Evolutionary conservation across 1,140 invertebrate species (phyloP).

Genomic region (Anadara kagoshimensis): DNA sequence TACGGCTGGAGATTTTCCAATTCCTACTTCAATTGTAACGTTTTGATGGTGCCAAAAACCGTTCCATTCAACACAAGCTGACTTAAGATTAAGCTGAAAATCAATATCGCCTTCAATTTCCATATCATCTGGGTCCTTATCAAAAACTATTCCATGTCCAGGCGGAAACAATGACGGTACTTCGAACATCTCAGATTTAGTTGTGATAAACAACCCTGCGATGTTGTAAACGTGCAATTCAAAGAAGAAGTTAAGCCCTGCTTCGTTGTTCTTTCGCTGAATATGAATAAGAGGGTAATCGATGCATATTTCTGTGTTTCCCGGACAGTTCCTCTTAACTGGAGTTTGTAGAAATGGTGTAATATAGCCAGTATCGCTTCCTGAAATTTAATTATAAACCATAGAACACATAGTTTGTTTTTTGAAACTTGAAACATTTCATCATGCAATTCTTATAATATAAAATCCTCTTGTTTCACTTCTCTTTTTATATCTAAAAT

Average conservation of each 20-base stretch:
- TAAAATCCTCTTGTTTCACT: no score
- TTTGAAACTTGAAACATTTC: no score
- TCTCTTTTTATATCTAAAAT: no score
- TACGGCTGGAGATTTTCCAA: conserved; percentile 32
- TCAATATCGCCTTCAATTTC: conserved; percentile 31
- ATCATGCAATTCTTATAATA: no score
- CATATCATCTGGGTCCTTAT: conserved; percentile 13
- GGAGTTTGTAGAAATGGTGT: no score
- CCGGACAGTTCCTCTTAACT: no score
- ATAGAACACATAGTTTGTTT: no score
- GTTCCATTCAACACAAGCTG: conserved; percentile 40
- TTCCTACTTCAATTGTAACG: conserved; percentile 33
- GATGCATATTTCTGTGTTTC: no score
- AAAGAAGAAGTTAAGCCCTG: conserved; percentile 18
- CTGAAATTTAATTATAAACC: no score
- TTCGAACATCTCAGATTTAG: conserved; percentile 24
- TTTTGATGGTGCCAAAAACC: conserved; percentile 44
- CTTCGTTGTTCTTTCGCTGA: no score
- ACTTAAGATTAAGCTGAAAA: conserved; percentile 14
- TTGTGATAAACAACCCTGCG: conserved; percentile 31
- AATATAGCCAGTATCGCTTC: no score
- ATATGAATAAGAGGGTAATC: no score
- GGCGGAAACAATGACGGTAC: conserved; percentile 45
- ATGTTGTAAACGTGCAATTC: conserved; percentile 39
- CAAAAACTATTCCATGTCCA: conserved; percentile 32